A percentile compares a stretch with the other conserved stretches of the same genome.
Conservation (phyloP, 2,797 vertebrate species). For the Ibycter americanus region DNA sequence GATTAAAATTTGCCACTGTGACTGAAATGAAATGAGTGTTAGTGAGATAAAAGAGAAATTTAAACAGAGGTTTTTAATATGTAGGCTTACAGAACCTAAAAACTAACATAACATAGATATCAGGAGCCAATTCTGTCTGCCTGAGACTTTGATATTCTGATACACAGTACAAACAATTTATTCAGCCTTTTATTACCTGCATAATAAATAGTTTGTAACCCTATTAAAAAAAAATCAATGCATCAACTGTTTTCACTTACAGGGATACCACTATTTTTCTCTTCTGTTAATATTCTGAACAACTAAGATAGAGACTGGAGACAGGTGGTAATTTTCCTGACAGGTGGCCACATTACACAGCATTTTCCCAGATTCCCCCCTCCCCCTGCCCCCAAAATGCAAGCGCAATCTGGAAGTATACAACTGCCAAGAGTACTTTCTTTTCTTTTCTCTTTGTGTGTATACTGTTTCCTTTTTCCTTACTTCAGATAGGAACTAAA, state of each 20-base stretch:
- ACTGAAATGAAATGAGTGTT: not conserved
- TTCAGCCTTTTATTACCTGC: not conserved
- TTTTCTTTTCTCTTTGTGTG: not conserved
- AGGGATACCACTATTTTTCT: not conserved
- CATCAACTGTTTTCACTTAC: not conserved
- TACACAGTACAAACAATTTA: not conserved
- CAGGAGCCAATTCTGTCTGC: not conserved
- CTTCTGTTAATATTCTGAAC: not conserved
- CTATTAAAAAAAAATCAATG: not conserved
- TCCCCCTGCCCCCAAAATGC: not conserved
- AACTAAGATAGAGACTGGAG: not conserved
- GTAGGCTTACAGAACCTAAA: not conserved
- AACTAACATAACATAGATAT: not conserved
- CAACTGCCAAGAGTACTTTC: slow-evolving; percentile 1
- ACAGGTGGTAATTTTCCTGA: slow-evolving; percentile 22
- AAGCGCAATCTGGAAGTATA: slow-evolving; percentile 21
- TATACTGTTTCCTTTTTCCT: not conserved
- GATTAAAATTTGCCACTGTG: not conserved
- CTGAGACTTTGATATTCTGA: not conserved
- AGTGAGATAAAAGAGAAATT: not conserved
- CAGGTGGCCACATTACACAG: not conserved
- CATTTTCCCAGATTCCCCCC: not conserved
- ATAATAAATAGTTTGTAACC: not conserved
- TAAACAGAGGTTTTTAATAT: not conserved
- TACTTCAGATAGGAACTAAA: not conserved